phyloP scores from a whole-genome alignment of 2,113 vertebrate species.

The Damaliscus lunatus region DNA sequence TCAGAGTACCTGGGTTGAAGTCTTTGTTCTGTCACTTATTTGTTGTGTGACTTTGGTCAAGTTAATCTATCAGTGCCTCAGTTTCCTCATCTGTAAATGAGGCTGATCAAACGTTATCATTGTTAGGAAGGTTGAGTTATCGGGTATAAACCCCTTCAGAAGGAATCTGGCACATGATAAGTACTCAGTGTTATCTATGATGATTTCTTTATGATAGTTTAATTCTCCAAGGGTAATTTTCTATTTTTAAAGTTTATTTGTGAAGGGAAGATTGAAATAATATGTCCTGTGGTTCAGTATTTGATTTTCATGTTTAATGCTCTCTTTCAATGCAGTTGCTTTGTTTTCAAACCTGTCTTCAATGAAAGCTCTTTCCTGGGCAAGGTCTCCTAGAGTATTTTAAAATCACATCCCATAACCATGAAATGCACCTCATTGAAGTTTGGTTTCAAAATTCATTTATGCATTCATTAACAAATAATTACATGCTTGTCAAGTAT shows the following conservation, averaged over 20 bases:
- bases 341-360: neutral
- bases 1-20: neutral
- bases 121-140: neutral
- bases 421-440: neutral
- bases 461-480: conserved; percentile 7
- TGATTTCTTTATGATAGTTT: conserved; percentile 6
- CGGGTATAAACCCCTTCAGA: neutral
- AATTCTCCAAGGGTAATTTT: neutral
- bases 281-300: neutral
- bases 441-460: neutral
- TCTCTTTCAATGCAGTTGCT: neutral
- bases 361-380: neutral
- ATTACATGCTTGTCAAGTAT: neutral
- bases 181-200: neutral
- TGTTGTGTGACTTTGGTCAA: neutral
- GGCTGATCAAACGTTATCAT: neutral
- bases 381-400: neutral
- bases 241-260: neutral
- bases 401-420: neutral
- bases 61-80: neutral
- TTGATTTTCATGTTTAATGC: neutral
- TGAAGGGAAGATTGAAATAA: neutral
- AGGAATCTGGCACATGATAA: neutral
- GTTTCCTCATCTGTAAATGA: neutral
- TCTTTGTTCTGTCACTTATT: neutral